phyloP scores from a whole-genome alignment of 2,797 vertebrate genomes.

The Cyclopterus lumpus region DNA sequence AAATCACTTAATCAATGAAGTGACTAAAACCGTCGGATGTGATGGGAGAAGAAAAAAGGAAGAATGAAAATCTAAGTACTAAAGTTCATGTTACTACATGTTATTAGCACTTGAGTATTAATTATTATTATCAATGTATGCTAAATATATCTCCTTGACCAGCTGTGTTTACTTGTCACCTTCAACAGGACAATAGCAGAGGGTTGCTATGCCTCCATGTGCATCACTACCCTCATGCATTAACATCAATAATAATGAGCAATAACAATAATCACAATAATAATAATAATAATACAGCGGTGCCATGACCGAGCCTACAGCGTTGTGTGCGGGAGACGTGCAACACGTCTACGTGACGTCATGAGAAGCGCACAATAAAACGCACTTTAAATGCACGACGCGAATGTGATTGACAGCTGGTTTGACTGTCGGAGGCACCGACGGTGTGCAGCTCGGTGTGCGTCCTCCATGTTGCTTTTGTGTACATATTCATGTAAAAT shows the following conservation, averaged over 20 bases:
- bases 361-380: not conserved
- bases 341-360: conserved; percentile 37
- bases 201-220: too few relatives aligned
- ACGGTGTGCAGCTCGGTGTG: conserved; percentile 30
- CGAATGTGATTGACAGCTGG: accelerated
- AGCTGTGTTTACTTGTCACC: not conserved
- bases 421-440: not conserved
- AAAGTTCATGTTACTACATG: not conserved
- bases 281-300: not conserved
- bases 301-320: not conserved
- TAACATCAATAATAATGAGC: not conserved
- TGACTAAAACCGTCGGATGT: not conserved
- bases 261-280: too few relatives aligned
- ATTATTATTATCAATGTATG: too few relatives aligned
- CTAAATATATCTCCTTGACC: not conserved
- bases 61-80: not conserved
- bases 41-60: not conserved
- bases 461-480: conserved; percentile 73
- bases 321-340: conserved; percentile 26
- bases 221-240: not conserved
- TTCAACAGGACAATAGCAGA: not conserved
- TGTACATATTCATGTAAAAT: conserved; percentile 6
- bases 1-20: not conserved
- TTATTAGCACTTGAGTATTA: not conserved
- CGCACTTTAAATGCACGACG: accelerated